Evolutionary conservation across 2,797 vertebrate species (phyloP).

Genomic region (Acipenser transmontanus): DNA sequence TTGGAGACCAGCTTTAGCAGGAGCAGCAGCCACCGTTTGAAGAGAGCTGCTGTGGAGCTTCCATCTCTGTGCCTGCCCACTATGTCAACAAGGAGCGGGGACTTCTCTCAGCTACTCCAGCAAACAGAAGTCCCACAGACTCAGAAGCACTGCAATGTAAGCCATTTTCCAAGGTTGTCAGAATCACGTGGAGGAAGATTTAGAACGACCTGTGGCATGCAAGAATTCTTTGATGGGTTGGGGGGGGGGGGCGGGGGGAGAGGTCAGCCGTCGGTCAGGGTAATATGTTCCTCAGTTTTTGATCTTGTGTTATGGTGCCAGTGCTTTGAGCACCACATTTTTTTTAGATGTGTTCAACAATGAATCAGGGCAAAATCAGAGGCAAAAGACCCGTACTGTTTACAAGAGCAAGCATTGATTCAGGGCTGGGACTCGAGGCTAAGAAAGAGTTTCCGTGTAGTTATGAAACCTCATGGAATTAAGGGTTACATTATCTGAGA

Average conservation of each 20-base stretch:
- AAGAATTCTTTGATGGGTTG: constrained; percentile 27
- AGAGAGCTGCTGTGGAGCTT: neutral
- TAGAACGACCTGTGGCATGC: constrained; percentile 27
- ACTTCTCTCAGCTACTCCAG: constrained; percentile 23
- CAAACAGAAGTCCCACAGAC: constrained; percentile 31
- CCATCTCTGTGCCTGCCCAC: constrained; percentile 32
- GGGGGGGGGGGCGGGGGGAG: constrained; percentile 25
- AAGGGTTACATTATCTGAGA: constrained; percentile 27
- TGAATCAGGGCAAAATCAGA: neutral
- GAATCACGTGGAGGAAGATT: constrained; percentile 32
- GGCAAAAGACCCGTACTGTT: neutral
- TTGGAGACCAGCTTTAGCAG: too few species aligned
- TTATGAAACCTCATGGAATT: constrained; percentile 42
- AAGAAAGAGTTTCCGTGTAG: constrained; percentile 45
- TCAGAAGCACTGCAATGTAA: constrained; percentile 21
- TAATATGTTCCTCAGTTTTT: constrained; percentile 24
- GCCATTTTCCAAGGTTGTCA: constrained; percentile 31
- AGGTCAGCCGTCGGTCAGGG: constrained; percentile 32
- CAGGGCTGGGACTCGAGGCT: constrained; percentile 33
- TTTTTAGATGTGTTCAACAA: neutral
- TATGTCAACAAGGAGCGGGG: constrained; percentile 40
- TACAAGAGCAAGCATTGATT: neutral
- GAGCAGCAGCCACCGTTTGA: neutral
- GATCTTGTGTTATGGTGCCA: constrained; percentile 22
- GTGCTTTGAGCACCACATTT: constrained; percentile 24